These are phyloP conservation scores for Apodemus agrarius DNA, from an alignment of 2,797 vertebrate genomes.

Conservation along the genomic window DNA sequence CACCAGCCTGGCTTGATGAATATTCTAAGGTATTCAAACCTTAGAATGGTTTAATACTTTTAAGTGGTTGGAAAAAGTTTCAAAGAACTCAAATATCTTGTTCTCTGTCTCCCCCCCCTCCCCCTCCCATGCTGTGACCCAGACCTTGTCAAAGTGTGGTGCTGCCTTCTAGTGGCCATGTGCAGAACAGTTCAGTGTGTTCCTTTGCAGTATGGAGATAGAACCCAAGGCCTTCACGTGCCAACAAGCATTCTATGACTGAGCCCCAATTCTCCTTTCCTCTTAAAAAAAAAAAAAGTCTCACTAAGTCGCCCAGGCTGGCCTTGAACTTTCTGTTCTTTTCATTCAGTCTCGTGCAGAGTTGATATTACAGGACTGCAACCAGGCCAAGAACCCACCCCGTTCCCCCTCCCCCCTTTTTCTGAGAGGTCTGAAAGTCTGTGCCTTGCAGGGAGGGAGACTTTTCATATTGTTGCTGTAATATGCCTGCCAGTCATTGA, in stretches of 20 bases:
- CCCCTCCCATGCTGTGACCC: fast-evolving
- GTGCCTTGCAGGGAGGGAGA: not conserved
- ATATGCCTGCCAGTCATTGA: no score
- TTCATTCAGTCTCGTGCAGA: not conserved
- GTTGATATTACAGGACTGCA: not conserved
- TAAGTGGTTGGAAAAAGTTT: not conserved
- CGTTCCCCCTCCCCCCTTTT: no score
- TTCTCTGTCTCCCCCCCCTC: not conserved
- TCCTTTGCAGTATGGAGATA: not conserved
- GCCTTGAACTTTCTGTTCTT: not conserved
- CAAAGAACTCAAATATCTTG: not conserved
- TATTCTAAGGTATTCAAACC: not conserved
- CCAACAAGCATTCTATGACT: no score
- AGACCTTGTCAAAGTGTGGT: not conserved
- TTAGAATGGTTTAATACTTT: slow-evolving; percentile 9
- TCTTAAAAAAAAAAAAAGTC: not conserved
- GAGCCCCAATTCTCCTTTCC: not conserved
- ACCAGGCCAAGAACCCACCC: no score
- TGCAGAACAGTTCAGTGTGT: fast-evolving
- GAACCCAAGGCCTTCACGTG: not conserved
- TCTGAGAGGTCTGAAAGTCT: not conserved
- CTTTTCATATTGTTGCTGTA: not conserved
- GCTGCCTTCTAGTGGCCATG: not conserved
- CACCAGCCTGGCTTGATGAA: not conserved
- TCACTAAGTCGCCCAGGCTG: not conserved